Percentiles rank a stretch among this genome's conserved stretches.
phyloP scores from a whole-genome alignment of 2,113 vertebrate species.

The Apistogramma diplotaenia region DNA sequence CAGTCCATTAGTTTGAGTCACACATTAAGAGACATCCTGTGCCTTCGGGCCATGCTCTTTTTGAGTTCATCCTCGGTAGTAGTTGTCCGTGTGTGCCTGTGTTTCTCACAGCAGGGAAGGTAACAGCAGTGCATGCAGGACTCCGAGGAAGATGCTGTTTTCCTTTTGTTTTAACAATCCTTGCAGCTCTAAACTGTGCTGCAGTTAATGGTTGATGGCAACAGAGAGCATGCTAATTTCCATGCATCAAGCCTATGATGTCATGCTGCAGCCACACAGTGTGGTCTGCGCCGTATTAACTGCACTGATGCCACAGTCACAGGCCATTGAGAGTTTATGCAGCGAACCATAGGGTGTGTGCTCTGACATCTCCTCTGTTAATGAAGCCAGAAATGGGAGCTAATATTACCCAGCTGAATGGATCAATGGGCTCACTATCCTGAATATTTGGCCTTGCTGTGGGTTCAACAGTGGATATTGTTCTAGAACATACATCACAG shows the following conservation, averaged over 20 bases:
- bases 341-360: background rate
- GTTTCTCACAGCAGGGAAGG: conserved; percentile 4
- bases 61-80: conserved; percentile 26
- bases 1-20: conserved; percentile 65
- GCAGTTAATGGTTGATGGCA: background rate
- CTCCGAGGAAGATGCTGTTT: background rate
- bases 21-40: conserved; percentile 42
- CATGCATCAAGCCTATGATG: background rate
- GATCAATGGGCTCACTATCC: conserved; percentile 10
- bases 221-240: background rate
- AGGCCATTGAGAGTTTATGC: conserved; percentile 7
- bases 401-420: conserved; percentile 25
- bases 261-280: background rate
- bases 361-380: conserved; percentile 1
- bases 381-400: conserved; percentile 19
- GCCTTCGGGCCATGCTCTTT: conserved; percentile 47
- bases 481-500: conserved; percentile 5
- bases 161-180: background rate
- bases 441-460: conserved; percentile 9
- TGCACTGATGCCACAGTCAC: background rate
- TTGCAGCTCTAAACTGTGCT: background rate
- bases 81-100: background rate
- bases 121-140: background rate
- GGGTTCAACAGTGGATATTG: conserved; percentile 15
- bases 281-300: background rate